Percentiles rank a stretch among this genome's conserved stretches.
These are phyloP conservation scores for Trogon surrucura DNA, from an alignment of 2,113 vertebrate genomes.

Conservation along the genomic window DNA sequence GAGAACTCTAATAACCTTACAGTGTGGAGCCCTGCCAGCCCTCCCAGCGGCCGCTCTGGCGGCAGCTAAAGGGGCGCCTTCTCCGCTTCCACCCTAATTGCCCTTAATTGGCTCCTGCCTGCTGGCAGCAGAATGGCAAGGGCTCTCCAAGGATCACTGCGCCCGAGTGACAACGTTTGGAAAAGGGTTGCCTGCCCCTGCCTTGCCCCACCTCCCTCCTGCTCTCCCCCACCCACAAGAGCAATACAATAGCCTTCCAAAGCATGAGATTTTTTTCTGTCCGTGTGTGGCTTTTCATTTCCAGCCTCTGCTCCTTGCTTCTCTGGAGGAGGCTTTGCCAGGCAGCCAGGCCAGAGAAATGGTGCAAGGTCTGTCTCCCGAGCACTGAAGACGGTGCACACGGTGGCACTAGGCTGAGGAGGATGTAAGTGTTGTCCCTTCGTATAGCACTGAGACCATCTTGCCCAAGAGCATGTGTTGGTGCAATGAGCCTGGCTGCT, in stretches of 20 bases:
- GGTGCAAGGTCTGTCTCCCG: background rate
- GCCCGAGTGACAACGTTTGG: background rate
- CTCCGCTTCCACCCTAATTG: conserved; percentile 70
- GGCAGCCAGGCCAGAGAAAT: background rate
- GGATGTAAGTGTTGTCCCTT: background rate
- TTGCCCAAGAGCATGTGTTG: fast-evolving
- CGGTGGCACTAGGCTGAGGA: background rate
- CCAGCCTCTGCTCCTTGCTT: background rate
- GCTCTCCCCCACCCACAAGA: background rate
- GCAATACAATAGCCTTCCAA: background rate
- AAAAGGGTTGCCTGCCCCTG: background rate
- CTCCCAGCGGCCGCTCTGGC: conserved; percentile 41
- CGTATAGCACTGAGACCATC: fast-evolving
- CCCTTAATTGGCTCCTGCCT: conserved; percentile 68
- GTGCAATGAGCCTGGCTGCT: background rate
- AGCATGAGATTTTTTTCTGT: background rate
- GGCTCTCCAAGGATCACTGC: conserved; percentile 58
- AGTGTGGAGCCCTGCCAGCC: conserved; percentile 57
- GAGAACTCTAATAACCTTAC: conserved; percentile 69
- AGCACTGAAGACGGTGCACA: background rate
- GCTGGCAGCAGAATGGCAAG: conserved; percentile 55
- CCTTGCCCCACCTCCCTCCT: background rate
- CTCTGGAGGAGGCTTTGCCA: background rate
- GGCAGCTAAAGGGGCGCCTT: conserved; percentile 63
- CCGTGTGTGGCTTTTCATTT: background rate